A percentile compares a stretch with the other conserved stretches of the same genome.
phyloP scores from a whole-genome alignment of 2,888 invertebrate species.

The Hirtodrosophila confusa region DNA sequence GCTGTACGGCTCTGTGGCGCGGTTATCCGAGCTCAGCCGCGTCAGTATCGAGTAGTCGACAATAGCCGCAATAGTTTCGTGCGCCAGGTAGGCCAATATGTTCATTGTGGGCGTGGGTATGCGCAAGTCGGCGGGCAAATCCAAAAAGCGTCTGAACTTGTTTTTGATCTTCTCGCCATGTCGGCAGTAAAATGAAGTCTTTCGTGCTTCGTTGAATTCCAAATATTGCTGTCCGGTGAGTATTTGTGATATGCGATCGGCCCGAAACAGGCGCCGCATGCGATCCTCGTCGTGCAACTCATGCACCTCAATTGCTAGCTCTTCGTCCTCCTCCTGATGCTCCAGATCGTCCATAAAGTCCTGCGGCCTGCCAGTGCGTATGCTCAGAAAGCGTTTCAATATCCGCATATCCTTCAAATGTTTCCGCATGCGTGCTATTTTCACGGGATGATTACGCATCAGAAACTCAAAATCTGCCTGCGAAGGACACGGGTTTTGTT shows the following conservation, averaged over 20 bases:
- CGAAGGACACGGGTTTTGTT: slow-evolving; percentile 86
- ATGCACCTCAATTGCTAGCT: slow-evolving; percentile 85
- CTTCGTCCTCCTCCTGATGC: slow-evolving; percentile 86
- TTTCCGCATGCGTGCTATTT: slow-evolving; percentile 90
- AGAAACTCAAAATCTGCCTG: slow-evolving; percentile 91
- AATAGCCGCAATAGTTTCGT: slow-evolving; percentile 95
- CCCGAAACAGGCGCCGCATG: slow-evolving; percentile 85
- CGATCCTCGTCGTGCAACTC: slow-evolving; percentile 84
- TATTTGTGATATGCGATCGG: slow-evolving; percentile 87
- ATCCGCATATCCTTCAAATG: slow-evolving; percentile 88
- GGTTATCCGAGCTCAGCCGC: slow-evolving; percentile 90
- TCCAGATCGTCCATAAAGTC: slow-evolving; percentile 83
- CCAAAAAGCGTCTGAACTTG: slow-evolving; percentile 88
- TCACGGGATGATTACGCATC: slow-evolving; percentile 91
- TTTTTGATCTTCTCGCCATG: slow-evolving; percentile 85
- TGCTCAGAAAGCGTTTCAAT: slow-evolving; percentile 80
- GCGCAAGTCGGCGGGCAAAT: slow-evolving; percentile 87
- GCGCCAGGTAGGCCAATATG: slow-evolving; percentile 93
- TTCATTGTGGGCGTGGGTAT: slow-evolving; percentile 88
- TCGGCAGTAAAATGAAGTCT: slow-evolving; percentile 88
- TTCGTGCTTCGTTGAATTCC: slow-evolving; percentile 91
- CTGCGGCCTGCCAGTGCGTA: slow-evolving; percentile 81
- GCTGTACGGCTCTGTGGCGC: slow-evolving; percentile 88
- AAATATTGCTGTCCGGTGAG: slow-evolving; percentile 87
- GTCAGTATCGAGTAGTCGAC: slow-evolving; percentile 93